phyloP scores from a whole-genome alignment of 2,797 vertebrate genomes.

The Cygnus olor region DNA sequence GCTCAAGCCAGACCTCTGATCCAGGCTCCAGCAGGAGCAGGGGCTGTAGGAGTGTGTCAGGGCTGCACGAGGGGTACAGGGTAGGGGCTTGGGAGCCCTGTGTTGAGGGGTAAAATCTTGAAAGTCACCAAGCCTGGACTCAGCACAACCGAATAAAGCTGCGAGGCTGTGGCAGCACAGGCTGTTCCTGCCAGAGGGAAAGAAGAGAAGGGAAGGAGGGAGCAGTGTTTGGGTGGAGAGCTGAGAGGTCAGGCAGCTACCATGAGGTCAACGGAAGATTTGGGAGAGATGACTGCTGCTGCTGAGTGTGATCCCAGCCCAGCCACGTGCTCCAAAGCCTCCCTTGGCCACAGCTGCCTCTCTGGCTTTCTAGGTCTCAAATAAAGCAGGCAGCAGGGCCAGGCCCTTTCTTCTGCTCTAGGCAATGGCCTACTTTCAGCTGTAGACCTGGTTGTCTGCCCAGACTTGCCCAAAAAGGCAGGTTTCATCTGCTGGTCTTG shows the following conservation, averaged over 20 bases:
- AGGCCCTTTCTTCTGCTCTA: neutral
- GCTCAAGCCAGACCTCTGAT: neutral
- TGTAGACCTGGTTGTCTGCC: neutral
- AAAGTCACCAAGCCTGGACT: neutral
- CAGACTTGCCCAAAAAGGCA: neutral
- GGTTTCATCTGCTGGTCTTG: neutral
- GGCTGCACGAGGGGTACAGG: neutral
- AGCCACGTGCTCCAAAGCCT: rapidly evolving
- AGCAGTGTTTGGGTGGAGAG: neutral
- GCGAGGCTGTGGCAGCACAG: neutral
- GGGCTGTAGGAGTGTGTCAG: neutral
- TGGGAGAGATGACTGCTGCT: neutral
- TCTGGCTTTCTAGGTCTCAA: neutral
- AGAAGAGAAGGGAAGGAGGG: neutral
- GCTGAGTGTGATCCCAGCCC: neutral
- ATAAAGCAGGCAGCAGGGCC: neutral
- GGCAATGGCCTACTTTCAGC: neutral
- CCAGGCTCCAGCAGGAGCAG: too few relatives aligned
- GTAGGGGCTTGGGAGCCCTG: neutral
- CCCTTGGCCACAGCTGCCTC: neutral
- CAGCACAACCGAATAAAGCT: neutral
- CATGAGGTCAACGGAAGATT: neutral
- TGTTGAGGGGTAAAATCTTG: neutral
- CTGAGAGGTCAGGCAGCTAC: neutral
- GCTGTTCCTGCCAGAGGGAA: neutral